Conservation (phyloP, 1,140 invertebrate species). For the Euura lappo region DNA sequence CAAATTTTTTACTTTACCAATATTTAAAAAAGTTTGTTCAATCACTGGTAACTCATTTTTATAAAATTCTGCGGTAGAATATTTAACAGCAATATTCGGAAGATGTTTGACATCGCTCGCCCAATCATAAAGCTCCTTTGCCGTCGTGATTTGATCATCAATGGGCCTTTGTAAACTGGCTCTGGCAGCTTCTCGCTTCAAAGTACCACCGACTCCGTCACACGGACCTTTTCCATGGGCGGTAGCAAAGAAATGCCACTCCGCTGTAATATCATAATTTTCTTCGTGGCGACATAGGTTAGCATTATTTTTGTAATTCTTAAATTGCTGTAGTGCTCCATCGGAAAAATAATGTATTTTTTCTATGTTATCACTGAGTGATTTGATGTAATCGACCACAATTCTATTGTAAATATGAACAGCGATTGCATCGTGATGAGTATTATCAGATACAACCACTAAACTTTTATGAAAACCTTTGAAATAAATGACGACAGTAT, state of each 20-base stretch:
- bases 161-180: constrained; percentile 21
- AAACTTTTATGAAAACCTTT: constrained; percentile 20
- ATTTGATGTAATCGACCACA: constrained; percentile 12
- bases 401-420: constrained; percentile 11
- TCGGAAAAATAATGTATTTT: constrained; percentile 24
- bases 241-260: constrained; percentile 42
- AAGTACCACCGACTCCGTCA: constrained; percentile 24
- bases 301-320: constrained; percentile 30
- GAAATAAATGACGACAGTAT: constrained; percentile 36
- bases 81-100: neutral
- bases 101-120: neutral
- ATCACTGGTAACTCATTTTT: neutral
- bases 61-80: too few species aligned
- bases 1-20: too few species aligned
- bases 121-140: constrained; percentile 5
- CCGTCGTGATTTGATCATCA: neutral
- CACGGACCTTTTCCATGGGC: constrained; percentile 33
- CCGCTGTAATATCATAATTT: constrained; percentile 26
- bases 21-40: too few species aligned
- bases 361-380: neutral
- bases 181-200: constrained; percentile 20
- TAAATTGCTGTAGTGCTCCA: constrained; percentile 29
- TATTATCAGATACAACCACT: constrained; percentile 24
- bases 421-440: constrained; percentile 16
- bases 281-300: neutral